Conservation (phyloP, 1,140 invertebrate species). For the Aphis gossypii region DNA sequence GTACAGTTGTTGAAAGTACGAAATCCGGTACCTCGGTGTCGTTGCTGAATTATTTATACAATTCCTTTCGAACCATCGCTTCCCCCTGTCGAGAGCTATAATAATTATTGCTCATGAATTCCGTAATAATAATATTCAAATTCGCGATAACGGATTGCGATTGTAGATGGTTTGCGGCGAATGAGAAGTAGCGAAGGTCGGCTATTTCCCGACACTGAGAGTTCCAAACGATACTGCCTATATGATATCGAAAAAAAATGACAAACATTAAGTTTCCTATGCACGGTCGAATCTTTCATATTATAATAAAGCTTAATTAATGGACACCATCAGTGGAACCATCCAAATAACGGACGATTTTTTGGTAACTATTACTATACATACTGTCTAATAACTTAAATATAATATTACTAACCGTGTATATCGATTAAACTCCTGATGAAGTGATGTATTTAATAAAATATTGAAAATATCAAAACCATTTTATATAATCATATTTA, state of each 20-base stretch:
- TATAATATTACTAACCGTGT: no score
- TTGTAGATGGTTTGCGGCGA: no score
- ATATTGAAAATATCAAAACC: not conserved
- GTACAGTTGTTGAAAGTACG: not conserved
- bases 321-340: no score
- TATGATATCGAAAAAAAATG: not conserved
- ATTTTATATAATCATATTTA: not conserved
- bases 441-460: not conserved
- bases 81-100: not conserved
- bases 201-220: no score
- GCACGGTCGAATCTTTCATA: no score
- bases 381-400: no score
- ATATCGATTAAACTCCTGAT: not conserved
- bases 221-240: no score
- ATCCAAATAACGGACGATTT: no score
- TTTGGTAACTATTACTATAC: no score
- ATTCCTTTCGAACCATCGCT: not conserved
- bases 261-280: no score
- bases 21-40: not conserved
- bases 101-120: not conserved
- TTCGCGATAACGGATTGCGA: not conserved
- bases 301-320: no score
- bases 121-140: not conserved
- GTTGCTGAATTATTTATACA: not conserved
- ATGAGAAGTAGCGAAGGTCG: no score